Evolutionary conservation across 2,888 invertebrate species (phyloP).

Genomic region (Morpho achilles): DNA sequence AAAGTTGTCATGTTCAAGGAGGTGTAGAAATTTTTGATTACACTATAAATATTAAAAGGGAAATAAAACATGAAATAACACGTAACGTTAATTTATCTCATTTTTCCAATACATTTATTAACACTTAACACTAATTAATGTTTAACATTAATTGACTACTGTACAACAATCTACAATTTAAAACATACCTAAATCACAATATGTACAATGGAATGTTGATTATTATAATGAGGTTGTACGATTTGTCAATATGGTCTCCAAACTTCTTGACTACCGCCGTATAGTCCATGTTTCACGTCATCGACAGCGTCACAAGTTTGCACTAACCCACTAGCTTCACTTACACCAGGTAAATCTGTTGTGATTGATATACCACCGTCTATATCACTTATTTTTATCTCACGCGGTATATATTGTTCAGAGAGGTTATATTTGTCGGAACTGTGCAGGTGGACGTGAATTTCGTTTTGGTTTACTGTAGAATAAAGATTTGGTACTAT

Average conservation of each 20-base stretch:
- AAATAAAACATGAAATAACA: constrained; percentile 30
- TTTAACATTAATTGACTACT: constrained; percentile 68
- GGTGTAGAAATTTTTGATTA: no score
- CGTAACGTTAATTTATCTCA: constrained; percentile 36
- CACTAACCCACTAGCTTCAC: constrained; percentile 66
- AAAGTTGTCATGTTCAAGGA: no score
- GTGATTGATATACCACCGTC: constrained; percentile 79
- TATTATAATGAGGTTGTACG: constrained; percentile 33
- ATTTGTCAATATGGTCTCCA: constrained; percentile 87
- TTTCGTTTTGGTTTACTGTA: constrained; percentile 92
- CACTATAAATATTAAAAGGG: background rate
- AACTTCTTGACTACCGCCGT: constrained; percentile 75
- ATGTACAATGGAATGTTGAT: constrained; percentile 64
- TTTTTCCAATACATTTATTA: constrained; percentile 50
- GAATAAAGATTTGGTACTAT: constrained; percentile 89
- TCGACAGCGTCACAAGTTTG: constrained; percentile 75
- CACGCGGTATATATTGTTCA: constrained; percentile 81
- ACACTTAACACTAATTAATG: constrained; percentile 70
- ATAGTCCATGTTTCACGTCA: constrained; percentile 72
- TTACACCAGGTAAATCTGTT: constrained; percentile 66
- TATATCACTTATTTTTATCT: constrained; percentile 81
- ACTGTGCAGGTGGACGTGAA: constrained; percentile 88
- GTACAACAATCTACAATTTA: constrained; percentile 36
- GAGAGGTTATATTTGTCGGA: constrained; percentile 80
- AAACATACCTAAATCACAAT: constrained; percentile 65